Base-by-base conservation (phyloP, 2,797 vertebrate species). In the Luscinia megarhynchos region DNA sequence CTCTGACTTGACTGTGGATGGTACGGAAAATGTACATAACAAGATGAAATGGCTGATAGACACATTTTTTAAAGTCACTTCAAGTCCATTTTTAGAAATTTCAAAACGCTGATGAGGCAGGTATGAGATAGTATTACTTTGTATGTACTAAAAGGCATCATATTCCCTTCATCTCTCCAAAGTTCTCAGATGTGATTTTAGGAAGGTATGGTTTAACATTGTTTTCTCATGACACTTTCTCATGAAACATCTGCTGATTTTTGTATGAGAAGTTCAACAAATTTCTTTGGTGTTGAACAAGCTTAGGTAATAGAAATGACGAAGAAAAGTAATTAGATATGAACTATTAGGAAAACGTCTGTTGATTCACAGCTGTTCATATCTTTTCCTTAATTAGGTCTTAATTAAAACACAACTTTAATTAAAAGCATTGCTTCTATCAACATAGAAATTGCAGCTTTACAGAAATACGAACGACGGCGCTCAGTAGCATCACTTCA, bases 401-500 rank as follows among this genome's bases (percentile, higher is more conserved):
- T 63, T 50, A 76, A 93, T 92, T 83, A 89, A 87, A 82, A 63
- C 21, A 81, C 21, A 73, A 48, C n/a, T 59, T 61, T 92, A 87
- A 95, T 91, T 92, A 83, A 69, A 93, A 68, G 1, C 34, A 63
- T 81, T 85, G 18, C 16, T 92, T 85, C 69, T 55, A 55, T 72
- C 75, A 63, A 11, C 27, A 70, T 27, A 73, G 36, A 75, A 77
- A 54, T 43, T 43, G 17, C 24, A 63, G 32, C n/a, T 92, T 90
- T 81, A 58, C 36, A 63, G 50, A 72, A 92, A 64, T 62, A 88
- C 6, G 54, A 87, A 61, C 55, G 68, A 36, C 9, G 2, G 22
- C 15, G 48, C 45, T 66, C 38, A 32, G 68, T 46, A 38, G 32
- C 12, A 5, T 81, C 51, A 53, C 63, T 77, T 89, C 24, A 51